These are phyloP conservation scores for Xanthia icteritia DNA, from an alignment of 2,888 invertebrate species.

Conservation along the genomic window DNA sequence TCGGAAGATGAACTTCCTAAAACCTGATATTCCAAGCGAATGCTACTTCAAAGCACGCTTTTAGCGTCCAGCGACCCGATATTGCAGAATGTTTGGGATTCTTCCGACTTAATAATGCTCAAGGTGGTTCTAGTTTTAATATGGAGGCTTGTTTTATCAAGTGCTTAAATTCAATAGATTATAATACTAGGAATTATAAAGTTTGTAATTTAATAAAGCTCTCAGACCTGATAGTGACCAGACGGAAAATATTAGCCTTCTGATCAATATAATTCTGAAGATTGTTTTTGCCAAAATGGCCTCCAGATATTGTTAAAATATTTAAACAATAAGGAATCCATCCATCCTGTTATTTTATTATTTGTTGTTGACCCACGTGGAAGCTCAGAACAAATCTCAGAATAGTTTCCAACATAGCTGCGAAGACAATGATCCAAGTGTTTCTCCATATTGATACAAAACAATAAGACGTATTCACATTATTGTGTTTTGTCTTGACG, in stretches of 20 bases:
- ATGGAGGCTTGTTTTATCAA: background rate
- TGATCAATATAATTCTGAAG: too few species aligned
- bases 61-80: slow-evolving; percentile 19
- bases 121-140: slow-evolving; percentile 2
- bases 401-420: background rate
- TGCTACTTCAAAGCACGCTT: slow-evolving; percentile 29
- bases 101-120: slow-evolving; percentile 8
- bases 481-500: too few species aligned
- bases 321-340: background rate
- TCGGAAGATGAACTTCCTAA: slow-evolving; percentile 36
- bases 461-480: background rate
- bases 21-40: slow-evolving; percentile 23
- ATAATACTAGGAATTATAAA: background rate
- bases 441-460: background rate
- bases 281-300: too few species aligned
- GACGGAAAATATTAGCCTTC: background rate
- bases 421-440: background rate
- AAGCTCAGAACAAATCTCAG: background rate
- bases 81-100: slow-evolving; percentile 46
- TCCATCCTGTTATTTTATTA: background rate
- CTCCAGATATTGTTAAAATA: background rate
- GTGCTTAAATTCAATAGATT: background rate
- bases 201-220: background rate
- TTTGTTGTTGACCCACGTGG: background rate
- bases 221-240: background rate